Percentiles rank a stretch among this genome's conserved stretches.
Evolutionary conservation across 1,140 invertebrate genomes (phyloP).

Genomic region (Bombus impatiens): DNA sequence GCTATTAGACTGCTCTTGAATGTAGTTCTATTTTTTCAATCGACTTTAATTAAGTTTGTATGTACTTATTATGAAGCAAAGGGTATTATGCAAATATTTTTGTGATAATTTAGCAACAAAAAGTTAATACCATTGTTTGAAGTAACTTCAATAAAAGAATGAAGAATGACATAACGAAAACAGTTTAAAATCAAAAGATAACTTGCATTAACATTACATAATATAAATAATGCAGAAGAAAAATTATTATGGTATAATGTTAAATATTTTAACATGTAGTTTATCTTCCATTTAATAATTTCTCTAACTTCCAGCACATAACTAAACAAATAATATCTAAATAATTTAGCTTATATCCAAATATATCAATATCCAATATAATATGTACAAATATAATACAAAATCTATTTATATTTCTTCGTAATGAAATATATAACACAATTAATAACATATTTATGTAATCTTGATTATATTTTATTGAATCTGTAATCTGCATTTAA

Average conservation of each 20-base stretch:
- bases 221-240: background rate
- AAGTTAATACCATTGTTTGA: no score
- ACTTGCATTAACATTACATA: background rate
- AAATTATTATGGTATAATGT: no score
- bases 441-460: background rate
- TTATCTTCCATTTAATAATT: background rate
- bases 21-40: background rate
- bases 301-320: background rate
- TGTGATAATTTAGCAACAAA: background rate
- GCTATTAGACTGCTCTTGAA: background rate
- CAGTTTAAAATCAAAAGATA: no score
- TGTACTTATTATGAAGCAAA: no score
- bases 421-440: background rate
- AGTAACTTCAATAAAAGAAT: no score
- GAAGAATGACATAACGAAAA: no score
- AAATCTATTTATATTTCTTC: no score
- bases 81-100: background rate
- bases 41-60: background rate
- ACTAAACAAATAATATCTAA: background rate
- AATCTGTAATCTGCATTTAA: no score
- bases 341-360: background rate
- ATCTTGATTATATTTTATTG: no score
- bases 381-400: background rate
- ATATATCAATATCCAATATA: background rate
- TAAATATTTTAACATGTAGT: background rate